Conservation (phyloP, 2,113 vertebrate genomes). For the Gymnogyps californianus region DNA sequence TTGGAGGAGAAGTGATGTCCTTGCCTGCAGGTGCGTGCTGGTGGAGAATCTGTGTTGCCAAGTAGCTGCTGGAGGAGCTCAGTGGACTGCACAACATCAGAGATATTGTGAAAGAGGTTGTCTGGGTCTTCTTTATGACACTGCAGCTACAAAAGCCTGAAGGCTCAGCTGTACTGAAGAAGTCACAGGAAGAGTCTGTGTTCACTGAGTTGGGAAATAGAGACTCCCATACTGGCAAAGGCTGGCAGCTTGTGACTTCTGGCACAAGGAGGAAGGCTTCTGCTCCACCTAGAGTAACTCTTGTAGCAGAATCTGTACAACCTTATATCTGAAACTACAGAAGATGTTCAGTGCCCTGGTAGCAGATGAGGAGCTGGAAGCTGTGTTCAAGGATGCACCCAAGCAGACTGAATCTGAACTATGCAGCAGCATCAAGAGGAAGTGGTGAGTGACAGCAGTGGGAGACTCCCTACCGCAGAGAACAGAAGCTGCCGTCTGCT, state of each 20-base stretch:
- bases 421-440: not conserved
- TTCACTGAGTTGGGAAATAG: not conserved
- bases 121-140: not conserved
- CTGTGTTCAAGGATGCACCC: not conserved
- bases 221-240: not conserved
- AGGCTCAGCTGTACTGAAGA: not conserved
- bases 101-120: not conserved
- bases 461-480: not conserved
- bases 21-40: not conserved
- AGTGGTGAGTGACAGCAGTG: not conserved
- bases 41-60: not conserved
- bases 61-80: not conserved
- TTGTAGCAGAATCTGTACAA: not conserved
- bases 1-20: not conserved
- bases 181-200: not conserved
- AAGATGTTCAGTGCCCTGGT: not conserved
- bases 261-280: not conserved
- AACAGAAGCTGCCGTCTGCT: not conserved
- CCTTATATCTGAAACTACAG: not conserved
- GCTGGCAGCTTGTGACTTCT: not conserved
- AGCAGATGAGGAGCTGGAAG: not conserved
- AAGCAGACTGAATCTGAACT: not conserved
- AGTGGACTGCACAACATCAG: not conserved
- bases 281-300: not conserved
- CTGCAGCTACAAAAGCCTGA: not conserved